Percentiles rank a stretch among this genome's conserved stretches.
Conservation (phyloP, 2,888 invertebrate genomes). For the Ashinkailepas kermadecensis region DNA sequence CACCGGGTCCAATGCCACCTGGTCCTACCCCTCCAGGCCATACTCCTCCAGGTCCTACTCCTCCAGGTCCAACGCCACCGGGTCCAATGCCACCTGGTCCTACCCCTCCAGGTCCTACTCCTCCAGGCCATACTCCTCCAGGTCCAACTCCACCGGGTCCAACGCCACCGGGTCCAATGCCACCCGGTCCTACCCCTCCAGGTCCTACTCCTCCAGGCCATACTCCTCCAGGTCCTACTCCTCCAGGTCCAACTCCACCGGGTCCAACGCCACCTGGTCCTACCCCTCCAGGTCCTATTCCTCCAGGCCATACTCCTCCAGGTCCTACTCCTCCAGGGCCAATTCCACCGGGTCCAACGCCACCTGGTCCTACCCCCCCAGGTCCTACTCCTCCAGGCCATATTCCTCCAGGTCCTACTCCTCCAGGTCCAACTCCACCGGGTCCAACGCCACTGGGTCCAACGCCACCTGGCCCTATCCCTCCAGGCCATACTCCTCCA, state of each 20-base stretch:
- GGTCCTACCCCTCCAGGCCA: neutral
- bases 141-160: neutral
- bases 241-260: neutral
- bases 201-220: neutral
- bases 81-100: neutral
- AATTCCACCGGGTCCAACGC: neutral
- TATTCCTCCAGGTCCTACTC: too few relatives aligned
- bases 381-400: too few relatives aligned
- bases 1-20: neutral
- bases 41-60: neutral
- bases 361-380: too few relatives aligned
- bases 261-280: neutral
- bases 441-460: neutral
- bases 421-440: too few relatives aligned
- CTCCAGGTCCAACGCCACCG: neutral
- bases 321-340: neutral
- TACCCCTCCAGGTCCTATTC: neutral
- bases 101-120: neutral
- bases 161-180: neutral
- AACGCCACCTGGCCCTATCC: neutral
- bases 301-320: neutral
- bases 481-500: neutral
- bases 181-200: neutral
- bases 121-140: neutral
- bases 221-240: neutral